These are phyloP conservation scores for Epinotia ramella DNA, from an alignment of 2,888 invertebrate species.

Conservation along the genomic window DNA sequence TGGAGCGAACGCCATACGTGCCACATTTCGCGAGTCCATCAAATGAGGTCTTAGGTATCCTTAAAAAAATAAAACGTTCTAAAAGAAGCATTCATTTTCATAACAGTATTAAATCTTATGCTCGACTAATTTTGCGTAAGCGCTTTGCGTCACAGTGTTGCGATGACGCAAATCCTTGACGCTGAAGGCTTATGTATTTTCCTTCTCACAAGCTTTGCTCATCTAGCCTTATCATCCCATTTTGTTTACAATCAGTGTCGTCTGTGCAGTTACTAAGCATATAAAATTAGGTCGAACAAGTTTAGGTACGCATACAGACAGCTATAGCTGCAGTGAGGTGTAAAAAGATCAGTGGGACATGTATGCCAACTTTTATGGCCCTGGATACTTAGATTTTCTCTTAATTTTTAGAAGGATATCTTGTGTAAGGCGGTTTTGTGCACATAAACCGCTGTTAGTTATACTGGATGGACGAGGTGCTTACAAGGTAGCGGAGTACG, in stretches of 20 bases:
- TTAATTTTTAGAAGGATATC: not conserved
- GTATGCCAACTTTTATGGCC: not conserved
- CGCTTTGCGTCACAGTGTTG: slow-evolving; percentile 23
- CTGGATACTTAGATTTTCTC: not conserved
- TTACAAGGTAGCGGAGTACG: slow-evolving; percentile 23
- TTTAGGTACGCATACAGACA: not conserved
- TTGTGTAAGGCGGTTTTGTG: slow-evolving; percentile 2
- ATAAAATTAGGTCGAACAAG: not conserved
- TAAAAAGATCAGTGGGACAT: not conserved
- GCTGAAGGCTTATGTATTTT: slow-evolving; percentile 1
- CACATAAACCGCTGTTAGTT: slow-evolving; percentile 1
- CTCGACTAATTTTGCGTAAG: slow-evolving; percentile 18
- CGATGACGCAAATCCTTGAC: slow-evolving; percentile 34
- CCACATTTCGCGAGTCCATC: not conserved
- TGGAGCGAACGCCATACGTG: not conserved
- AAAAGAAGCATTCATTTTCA: not conserved
- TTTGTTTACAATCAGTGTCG: not conserved
- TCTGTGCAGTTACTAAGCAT: not conserved
- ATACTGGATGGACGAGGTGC: slow-evolving; percentile 20
- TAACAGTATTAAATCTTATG: slow-evolving; percentile 2
- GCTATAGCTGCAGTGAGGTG: slow-evolving; percentile 1
- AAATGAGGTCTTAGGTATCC: not conserved
- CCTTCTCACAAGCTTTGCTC: slow-evolving; percentile 8
- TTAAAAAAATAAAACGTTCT: not conserved
- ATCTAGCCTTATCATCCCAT: not conserved